Evolutionary conservation across 2,113 vertebrate genomes (phyloP), one percentile per base, ranked within the genome.

Genomic region (Hirundichthys speculiger): DNA sequence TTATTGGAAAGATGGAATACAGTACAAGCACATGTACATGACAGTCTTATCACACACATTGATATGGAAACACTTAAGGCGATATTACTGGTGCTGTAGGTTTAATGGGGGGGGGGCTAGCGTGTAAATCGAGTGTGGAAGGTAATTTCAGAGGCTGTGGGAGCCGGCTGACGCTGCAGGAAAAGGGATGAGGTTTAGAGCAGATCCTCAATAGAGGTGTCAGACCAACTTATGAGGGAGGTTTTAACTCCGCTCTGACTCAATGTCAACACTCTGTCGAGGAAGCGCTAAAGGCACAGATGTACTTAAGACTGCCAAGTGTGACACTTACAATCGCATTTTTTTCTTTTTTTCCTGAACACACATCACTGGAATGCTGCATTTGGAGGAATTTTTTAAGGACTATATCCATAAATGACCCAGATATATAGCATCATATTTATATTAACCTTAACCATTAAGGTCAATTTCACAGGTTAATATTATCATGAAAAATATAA

Each of bases 121-220:
- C 18, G 64, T 57, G 73, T 72, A 78, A 82, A 76, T 60, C 19
- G 48, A 78, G 73, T 49, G 63, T 49, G 62, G 16, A 9, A 67
- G 65, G 57, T 69, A 61, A 86, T 80, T 78, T 88, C 58, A 69
- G 64, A 58, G 75, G 47, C 64, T 65, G 38, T 55, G n/a, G 40
- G 30, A 78, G 61, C 60, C 12, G 69, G 70, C 80, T 85, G 82
- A 86, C 82, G 75, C 59, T 67, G 82, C 85, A 83, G 79, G 51
- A 79, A 78, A 78, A 79, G 63, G 79, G 76, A 84, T 82, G 80
- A 85, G 80, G 82, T 80, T 65, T 72, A 62, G 77, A 71, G 63
- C 14, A 75, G 77, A 54, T 63, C 50, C 63, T 83, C 80, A 57
- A 75, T 77, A 78, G 75, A 82, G 76, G 74, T 85, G 86, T 86